phyloP scores from a whole-genome alignment of 2,113 vertebrate genomes.

The Semnornis frantzii region DNA sequence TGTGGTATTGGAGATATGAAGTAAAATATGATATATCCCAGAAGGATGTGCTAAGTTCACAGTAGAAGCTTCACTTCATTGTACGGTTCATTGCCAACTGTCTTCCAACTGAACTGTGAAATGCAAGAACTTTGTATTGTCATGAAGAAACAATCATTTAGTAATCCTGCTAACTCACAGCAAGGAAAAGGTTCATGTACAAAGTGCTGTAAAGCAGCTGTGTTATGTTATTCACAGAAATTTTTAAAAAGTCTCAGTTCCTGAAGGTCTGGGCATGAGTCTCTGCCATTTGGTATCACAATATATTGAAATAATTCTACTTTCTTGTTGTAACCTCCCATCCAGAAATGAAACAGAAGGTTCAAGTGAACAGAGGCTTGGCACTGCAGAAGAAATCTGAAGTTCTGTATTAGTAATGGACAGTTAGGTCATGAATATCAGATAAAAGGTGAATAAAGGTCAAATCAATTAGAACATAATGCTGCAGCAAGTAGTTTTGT shows the following conservation, averaged over 20 bases:
- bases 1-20: background rate
- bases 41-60: background rate
- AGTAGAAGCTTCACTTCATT: background rate
- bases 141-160: background rate
- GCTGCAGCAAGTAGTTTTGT: background rate
- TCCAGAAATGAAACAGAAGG: background rate
- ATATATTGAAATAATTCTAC: background rate
- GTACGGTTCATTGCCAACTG: background rate
- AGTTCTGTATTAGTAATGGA: background rate
- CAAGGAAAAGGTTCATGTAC: background rate
- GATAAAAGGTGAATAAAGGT: background rate
- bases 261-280: background rate
- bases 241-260: background rate
- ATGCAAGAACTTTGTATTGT: background rate
- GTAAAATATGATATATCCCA: background rate
- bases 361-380: background rate
- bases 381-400: background rate
- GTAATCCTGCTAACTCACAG: background rate
- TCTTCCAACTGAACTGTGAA: background rate
- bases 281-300: background rate
- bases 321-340: background rate
- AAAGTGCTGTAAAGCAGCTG: background rate
- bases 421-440: background rate
- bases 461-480: background rate
- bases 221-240: background rate